Evolutionary conservation across 2,113 vertebrate species (phyloP).

Genomic region (Acinonyx jubatus): DNA sequence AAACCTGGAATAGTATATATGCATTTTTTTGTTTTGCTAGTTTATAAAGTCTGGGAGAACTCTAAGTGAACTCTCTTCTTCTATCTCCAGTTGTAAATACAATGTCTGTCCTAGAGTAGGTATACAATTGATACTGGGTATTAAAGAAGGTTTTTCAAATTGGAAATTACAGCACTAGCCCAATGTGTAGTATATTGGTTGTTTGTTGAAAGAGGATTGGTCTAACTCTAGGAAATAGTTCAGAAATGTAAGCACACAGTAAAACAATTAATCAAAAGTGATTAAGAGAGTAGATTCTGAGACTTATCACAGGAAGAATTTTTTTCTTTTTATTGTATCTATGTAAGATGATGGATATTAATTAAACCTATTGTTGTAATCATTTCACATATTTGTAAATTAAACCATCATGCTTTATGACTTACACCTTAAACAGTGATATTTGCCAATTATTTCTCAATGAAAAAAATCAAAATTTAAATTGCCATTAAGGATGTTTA

Average conservation of each 20-base stretch:
- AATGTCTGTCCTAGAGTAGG: neutral
- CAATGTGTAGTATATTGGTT: neutral
- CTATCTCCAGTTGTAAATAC: neutral
- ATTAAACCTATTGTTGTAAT: neutral
- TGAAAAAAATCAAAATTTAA: neutral
- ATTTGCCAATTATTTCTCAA: neutral
- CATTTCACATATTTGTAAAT: neutral
- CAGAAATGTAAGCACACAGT: neutral
- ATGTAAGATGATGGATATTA: neutral
- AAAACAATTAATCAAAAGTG: neutral
- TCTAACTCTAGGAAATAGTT: neutral
- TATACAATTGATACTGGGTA: neutral
- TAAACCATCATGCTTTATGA: neutral
- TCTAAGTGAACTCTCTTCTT: neutral
- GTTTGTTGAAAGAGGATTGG: neutral
- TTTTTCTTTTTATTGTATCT: neutral
- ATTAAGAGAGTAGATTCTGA: neutral
- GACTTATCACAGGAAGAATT: neutral
- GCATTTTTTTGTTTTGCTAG: neutral
- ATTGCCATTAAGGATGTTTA: neutral
- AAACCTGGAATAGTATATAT: neutral
- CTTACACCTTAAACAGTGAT: neutral
- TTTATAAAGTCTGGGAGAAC: neutral
- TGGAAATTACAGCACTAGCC: neutral
- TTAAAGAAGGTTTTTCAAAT: neutral